phyloP scores from a whole-genome alignment of 2,113 vertebrate species.

The Zootoca vivipara region DNA sequence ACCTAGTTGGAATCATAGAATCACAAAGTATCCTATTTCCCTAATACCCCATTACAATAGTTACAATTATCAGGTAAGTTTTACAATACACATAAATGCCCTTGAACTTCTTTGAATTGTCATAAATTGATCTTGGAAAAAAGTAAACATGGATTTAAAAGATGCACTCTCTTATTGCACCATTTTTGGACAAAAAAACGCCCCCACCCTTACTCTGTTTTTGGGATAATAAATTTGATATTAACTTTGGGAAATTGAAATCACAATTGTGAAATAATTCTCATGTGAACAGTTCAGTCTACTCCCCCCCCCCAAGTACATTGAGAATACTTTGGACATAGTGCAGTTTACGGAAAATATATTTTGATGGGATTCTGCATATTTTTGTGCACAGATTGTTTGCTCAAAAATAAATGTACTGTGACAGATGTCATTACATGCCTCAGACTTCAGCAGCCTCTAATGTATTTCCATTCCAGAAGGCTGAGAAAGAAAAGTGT shows the following conservation, averaged over 20 bases:
- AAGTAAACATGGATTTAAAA: background rate
- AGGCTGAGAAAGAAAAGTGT: constrained; percentile 53
- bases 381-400: constrained; percentile 46
- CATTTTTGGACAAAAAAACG: too few relatives aligned
- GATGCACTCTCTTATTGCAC: too few relatives aligned
- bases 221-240: constrained; percentile 5
- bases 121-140: background rate
- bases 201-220: background rate
- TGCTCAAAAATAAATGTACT: constrained; percentile 62
- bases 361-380: constrained; percentile 43
- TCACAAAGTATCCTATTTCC: too few relatives aligned
- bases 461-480: constrained; percentile 34
- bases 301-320: background rate
- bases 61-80: background rate
- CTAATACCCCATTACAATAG: background rate
- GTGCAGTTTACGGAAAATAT: constrained; percentile 7
- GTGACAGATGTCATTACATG: constrained; percentile 57
- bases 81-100: background rate
- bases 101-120: background rate
- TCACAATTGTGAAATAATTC: rapidly evolving
- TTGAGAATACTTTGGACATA: background rate
- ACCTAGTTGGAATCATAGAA: too few relatives aligned
- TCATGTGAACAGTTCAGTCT: constrained; percentile 1
- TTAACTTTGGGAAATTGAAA: background rate
- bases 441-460: constrained; percentile 47